These are phyloP conservation scores for Hololepta plana DNA, from an alignment of 2,888 invertebrate genomes.

Conservation along the genomic window DNA sequence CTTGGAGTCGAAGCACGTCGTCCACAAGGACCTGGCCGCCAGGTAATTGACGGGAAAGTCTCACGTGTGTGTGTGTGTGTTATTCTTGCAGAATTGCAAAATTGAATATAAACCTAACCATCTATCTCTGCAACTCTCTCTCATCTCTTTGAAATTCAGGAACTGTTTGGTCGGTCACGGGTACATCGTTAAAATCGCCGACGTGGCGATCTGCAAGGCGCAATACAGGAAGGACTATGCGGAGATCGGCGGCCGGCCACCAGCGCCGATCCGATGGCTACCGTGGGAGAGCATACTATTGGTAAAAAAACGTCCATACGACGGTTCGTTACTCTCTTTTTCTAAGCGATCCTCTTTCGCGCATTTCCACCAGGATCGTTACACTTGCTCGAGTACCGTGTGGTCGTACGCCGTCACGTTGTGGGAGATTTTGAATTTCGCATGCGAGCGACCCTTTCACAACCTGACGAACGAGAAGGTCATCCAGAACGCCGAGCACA, in stretches of 20 bases:
- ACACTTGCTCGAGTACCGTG: constrained; percentile 40
- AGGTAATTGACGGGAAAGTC: constrained; percentile 23
- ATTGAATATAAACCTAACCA: constrained; percentile 3
- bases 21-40: constrained; percentile 63
- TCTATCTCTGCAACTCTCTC: too few species aligned
- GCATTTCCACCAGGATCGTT: constrained; percentile 44
- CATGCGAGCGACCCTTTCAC: constrained; percentile 39
- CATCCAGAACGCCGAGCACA: constrained; percentile 43
- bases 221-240: constrained; percentile 44
- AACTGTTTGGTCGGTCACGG: constrained; percentile 43
- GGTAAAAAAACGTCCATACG: constrained; percentile 23
- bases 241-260: constrained; percentile 40
- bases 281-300: constrained; percentile 46
- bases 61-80: constrained; percentile 1
- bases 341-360: too few species aligned
- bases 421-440: constrained; percentile 44
- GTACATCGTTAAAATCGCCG: constrained; percentile 40
- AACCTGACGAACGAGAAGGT: constrained; percentile 41
- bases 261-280: constrained; percentile 43
- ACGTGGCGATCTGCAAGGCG: constrained; percentile 43
- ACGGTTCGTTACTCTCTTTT: too few species aligned
- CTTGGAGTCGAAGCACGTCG: constrained; percentile 57
- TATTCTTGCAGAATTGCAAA: constrained; percentile 1
- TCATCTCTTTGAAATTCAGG: constrained; percentile 25
- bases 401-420: constrained; percentile 47